Evolutionary conservation across 1,140 invertebrate genomes (phyloP), one percentile per base, ranked within the genome.

Genomic region (Contarinia nasturtii): DNA sequence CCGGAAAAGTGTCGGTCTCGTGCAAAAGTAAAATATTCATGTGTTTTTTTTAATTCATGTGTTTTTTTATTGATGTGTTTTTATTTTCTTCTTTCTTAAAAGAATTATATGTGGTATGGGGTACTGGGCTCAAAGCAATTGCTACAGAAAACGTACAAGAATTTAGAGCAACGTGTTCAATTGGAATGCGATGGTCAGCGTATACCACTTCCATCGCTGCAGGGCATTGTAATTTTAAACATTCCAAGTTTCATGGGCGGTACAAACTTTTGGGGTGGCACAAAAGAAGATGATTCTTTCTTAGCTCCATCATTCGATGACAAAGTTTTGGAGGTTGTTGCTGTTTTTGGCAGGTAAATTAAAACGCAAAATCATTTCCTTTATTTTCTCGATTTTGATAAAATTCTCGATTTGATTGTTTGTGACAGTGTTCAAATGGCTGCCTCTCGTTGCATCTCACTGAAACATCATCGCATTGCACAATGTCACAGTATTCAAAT

Each of bases 31-130:
- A n/a, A n/a, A n/a, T n/a, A n/a, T n/a, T n/a, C n/a, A n/a, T n/a
- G n/a, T n/a, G n/a, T n/a, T n/a, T n/a, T n/a, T n/a, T n/a, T n/a
- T n/a, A n/a, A n/a, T n/a, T n/a, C n/a, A n/a, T n/a, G n/a, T n/a
- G n/a, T n/a, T n/a, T n/a, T n/a, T n/a, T n/a, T n/a, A n/a, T n/a
- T n/a, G n/a, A n/a, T n/a, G n/a, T n/a, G n/a, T n/a, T n/a, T n/a
- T n/a, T n/a, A n/a, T n/a, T n/a, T n/a, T n/a, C n/a, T n/a, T n/a
- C n/a, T n/a, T n/a, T n/a, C n/a, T n/a, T n/a, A n/a, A n/a, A n/a
- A n/a, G n/a, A 96, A 96, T 65, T 89, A 94, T 54, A 94, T 97
- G 88, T 95, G 90, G 90, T 88, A 96, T 57, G 91, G 92, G 1
- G 89, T 97, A 0, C 68, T 97, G 7, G 92, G 91, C 1, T 90